A percentile compares a stretch with the other conserved stretches of the same genome.
Evolutionary conservation across 2,797 vertebrate genomes (phyloP).

Genomic region (Centropyge bicolor): DNA sequence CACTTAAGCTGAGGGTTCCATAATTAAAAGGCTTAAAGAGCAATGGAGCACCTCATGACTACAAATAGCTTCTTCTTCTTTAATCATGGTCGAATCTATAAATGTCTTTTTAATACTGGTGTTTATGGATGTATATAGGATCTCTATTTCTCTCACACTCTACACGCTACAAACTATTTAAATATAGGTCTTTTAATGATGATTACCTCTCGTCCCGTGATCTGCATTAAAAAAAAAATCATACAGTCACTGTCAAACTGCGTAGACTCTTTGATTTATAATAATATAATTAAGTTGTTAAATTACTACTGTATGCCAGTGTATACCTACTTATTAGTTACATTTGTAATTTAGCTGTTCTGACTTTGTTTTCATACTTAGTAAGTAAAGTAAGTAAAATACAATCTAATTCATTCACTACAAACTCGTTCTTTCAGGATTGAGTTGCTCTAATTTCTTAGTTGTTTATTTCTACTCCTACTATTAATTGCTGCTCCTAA

Average conservation of each 20-base stretch:
- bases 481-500: background rate
- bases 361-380: background rate
- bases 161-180: background rate
- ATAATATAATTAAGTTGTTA: no score
- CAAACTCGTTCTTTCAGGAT: background rate
- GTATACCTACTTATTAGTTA: background rate
- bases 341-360: background rate
- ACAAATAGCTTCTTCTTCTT: background rate
- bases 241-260: slow-evolving; percentile 24
- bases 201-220: slow-evolving; percentile 79
- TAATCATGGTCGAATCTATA: background rate
- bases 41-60: background rate
- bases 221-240: slow-evolving; percentile 69
- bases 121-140: background rate
- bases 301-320: no score
- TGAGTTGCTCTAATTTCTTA: background rate
- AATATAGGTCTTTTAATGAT: background rate
- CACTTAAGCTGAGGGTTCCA: background rate
- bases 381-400: no score
- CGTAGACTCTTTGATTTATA: background rate
- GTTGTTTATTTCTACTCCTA: background rate
- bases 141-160: slow-evolving; percentile 11
- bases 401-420: background rate
- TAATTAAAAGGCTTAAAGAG: background rate
- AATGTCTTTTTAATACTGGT: background rate